Evolutionary conservation across 1,140 invertebrate genomes (phyloP).

Genomic region (Platyura marginata): DNA sequence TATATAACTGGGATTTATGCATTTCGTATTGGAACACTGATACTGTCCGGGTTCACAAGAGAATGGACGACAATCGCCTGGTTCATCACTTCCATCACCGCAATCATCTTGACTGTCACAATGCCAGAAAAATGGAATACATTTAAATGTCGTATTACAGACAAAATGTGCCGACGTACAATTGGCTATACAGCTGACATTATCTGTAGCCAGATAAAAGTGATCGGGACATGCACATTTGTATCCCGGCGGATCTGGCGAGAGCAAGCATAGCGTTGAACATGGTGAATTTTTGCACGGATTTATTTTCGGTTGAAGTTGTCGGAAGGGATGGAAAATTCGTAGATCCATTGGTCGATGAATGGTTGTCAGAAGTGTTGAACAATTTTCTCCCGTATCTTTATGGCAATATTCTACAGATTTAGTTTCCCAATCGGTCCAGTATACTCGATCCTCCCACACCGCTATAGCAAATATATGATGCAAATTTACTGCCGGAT

Average conservation of each 20-base stretch:
- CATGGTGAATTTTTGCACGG: constrained; percentile 40
- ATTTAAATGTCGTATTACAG: constrained; percentile 56
- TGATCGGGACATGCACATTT: constrained; percentile 68
- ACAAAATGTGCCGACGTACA: constrained; percentile 67
- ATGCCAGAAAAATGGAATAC: constrained; percentile 60
- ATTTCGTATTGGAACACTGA: constrained; percentile 48
- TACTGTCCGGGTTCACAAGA: constrained; percentile 58
- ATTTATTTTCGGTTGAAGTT: constrained; percentile 30
- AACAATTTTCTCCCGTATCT: constrained; percentile 34
- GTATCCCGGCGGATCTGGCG: constrained; percentile 37
- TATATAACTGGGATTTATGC: constrained; percentile 43
- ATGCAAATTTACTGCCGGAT: constrained; percentile 43
- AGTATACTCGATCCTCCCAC: constrained; percentile 75
- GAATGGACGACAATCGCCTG: constrained; percentile 44
- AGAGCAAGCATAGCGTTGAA: constrained; percentile 56
- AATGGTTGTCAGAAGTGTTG: constrained; percentile 46
- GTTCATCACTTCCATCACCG: constrained; percentile 62
- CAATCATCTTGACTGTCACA: constrained; percentile 66
- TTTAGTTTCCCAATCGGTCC: constrained; percentile 86
- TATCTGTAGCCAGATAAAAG: constrained; percentile 46
- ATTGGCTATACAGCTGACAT: constrained; percentile 47
- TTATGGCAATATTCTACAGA: constrained; percentile 71
- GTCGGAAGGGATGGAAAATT: constrained; percentile 59
- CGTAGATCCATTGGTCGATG: constrained; percentile 79
- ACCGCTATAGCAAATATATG: constrained; percentile 78